These are phyloP conservation scores for Eira barbara DNA, from an alignment of 2,113 vertebrate genomes.

Conservation along the genomic window DNA sequence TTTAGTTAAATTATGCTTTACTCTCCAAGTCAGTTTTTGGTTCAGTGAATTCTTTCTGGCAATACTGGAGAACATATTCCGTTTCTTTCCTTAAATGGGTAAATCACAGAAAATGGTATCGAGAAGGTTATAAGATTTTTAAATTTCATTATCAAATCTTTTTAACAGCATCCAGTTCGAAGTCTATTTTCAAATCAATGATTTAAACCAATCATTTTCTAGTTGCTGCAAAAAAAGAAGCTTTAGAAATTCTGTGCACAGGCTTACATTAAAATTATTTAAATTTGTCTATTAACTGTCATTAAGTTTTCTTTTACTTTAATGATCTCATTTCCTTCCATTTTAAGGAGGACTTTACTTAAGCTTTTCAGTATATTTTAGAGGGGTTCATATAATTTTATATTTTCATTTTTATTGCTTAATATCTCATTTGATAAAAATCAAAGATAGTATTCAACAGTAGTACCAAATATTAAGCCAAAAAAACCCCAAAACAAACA, in stretches of 20 bases:
- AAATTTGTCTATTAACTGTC: background rate
- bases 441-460: background rate
- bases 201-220: background rate
- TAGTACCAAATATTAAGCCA: background rate
- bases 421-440: background rate
- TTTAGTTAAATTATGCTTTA: background rate
- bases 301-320: conserved; percentile 1
- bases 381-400: background rate
- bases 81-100: background rate
- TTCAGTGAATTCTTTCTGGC: conserved; percentile 2
- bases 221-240: background rate
- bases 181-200: background rate
- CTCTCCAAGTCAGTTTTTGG: background rate
- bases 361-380: background rate
- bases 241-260: background rate
- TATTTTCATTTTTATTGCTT: background rate
- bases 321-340: background rate
- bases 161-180: background rate
- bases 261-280: conserved; percentile 11
- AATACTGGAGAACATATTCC: background rate
- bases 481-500: background rate
- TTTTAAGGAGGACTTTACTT: background rate
- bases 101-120: background rate
- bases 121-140: background rate
- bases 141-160: background rate